Percentiles rank a stretch among this genome's conserved stretches.
These are phyloP conservation scores for Hylomyscus alleni DNA, from an alignment of 2,797 vertebrate genomes.

Conservation along the genomic window DNA sequence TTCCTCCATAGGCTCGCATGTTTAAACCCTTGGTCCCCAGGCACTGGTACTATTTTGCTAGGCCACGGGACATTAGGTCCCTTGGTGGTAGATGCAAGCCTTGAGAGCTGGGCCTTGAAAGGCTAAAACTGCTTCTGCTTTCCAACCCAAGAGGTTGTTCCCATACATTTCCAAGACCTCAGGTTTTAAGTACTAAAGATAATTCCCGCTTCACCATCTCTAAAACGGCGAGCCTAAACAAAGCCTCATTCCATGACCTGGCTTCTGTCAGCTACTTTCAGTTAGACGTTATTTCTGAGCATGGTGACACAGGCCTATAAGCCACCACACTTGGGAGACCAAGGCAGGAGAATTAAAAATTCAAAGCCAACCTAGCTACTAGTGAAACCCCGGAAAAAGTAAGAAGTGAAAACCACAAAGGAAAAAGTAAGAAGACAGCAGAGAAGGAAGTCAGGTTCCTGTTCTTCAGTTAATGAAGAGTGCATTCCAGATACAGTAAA, in stretches of 20 bases:
- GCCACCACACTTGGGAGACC: neutral
- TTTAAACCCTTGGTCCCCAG: neutral
- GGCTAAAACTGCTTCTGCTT: neutral
- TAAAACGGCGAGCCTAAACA: neutral
- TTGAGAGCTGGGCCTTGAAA: neutral
- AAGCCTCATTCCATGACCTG: neutral
- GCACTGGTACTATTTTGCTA: neutral
- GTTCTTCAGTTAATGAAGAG: neutral
- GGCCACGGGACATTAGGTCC: neutral
- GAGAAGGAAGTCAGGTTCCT: neutral
- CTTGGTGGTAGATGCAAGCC: neutral
- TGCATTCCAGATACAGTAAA: slow-evolving; percentile 12
- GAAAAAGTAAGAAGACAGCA: neutral
- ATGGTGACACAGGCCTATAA: neutral
- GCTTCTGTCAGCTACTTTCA: neutral
- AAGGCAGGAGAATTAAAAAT: neutral
- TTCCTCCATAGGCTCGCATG: neutral
- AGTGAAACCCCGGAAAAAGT: neutral
- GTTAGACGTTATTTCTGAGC: neutral
- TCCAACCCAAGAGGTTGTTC: neutral
- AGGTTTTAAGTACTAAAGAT: too few species aligned
- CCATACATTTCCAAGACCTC: too few species aligned
- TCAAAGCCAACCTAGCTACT: neutral
- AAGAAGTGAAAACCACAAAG: neutral
- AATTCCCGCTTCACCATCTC: neutral